A percentile compares a stretch with the other conserved stretches of the same genome.
phyloP scores from a whole-genome alignment of 2,888 invertebrate species.

The Scaptomyza reducta region DNA sequence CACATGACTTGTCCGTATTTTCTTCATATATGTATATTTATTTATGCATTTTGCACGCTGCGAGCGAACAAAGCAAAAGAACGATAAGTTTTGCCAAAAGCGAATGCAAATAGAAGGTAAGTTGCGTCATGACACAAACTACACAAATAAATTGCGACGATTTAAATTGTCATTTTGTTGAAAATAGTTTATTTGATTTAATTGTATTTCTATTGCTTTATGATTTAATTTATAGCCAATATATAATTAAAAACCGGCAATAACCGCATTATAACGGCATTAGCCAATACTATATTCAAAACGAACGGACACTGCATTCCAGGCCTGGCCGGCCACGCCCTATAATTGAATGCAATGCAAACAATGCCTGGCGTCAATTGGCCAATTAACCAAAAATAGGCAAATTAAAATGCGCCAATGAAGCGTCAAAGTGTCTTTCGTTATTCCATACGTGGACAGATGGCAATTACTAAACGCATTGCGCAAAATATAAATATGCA shows the following conservation, averaged over 20 bases:
- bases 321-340: constrained; percentile 4
- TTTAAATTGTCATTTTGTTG: constrained; percentile 13
- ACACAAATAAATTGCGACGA: constrained; percentile 21
- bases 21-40: constrained; percentile 20
- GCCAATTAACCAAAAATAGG: constrained; percentile 64
- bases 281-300: constrained; percentile 22
- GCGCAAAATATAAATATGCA: constrained; percentile 9
- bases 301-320: constrained; percentile 9
- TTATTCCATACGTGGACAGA: constrained; percentile 1
- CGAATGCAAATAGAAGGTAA: constrained; percentile 49
- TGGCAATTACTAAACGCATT: constrained; percentile 7
- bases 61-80: constrained; percentile 40
- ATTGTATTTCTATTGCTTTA: constrained; percentile 61
- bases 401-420: constrained; percentile 63
- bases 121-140: constrained; percentile 34
- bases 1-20: constrained; percentile 19
- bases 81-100: background rate
- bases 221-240: constrained; percentile 56
- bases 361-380: constrained; percentile 65
- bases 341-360: constrained; percentile 56
- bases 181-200: constrained; percentile 33
- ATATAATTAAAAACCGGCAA: constrained; percentile 28
- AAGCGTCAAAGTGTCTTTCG: constrained; percentile 41
- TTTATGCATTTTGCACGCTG: constrained; percentile 53
- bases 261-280: constrained; percentile 8